Conservation (phyloP, 2,113 vertebrate genomes). For the Maccullochella peelii region DNA sequence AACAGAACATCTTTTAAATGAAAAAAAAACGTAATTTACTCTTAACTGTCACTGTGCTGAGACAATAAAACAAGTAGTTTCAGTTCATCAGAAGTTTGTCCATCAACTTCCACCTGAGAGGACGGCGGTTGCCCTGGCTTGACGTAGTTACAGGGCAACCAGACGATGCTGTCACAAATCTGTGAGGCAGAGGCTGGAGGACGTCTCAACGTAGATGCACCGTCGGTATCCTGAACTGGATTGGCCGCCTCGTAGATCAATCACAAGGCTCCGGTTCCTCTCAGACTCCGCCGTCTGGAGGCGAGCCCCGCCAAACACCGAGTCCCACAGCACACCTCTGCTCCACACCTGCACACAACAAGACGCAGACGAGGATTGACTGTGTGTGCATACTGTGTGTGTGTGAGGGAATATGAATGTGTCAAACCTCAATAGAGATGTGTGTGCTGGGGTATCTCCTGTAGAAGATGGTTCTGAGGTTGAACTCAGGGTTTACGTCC, state of each 20-base stretch:
- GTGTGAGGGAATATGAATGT: not conserved
- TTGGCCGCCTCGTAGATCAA: slow-evolving; percentile 77
- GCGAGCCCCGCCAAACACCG: slow-evolving; percentile 76
- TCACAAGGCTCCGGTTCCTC: slow-evolving; percentile 72
- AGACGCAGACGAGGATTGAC: not conserved
- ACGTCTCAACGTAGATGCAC: slow-evolving; percentile 81
- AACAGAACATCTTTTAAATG: not conserved
- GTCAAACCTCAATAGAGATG: slow-evolving; percentile 80
- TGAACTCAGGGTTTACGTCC: slow-evolving; percentile 83
- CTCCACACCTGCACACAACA: slow-evolving; percentile 80
- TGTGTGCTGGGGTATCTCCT: slow-evolving; percentile 76
- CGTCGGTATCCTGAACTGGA: slow-evolving; percentile 35
- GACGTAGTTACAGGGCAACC: not conserved
- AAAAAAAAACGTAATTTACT: not conserved
- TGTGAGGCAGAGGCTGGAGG: slow-evolving; percentile 83
- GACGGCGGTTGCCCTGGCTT: not conserved
- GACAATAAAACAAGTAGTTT: too few species aligned
- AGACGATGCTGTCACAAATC: slow-evolving; percentile 76
- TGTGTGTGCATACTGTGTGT: not conserved
- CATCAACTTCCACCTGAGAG: not conserved
- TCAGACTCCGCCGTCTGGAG: slow-evolving; percentile 78
- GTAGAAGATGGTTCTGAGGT: slow-evolving; percentile 86
- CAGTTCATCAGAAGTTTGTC: not conserved
- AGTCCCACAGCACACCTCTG: slow-evolving; percentile 81
- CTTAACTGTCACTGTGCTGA: not conserved